phyloP scores from a whole-genome alignment of 2,113 vertebrate genomes.

The Esox niger region DNA sequence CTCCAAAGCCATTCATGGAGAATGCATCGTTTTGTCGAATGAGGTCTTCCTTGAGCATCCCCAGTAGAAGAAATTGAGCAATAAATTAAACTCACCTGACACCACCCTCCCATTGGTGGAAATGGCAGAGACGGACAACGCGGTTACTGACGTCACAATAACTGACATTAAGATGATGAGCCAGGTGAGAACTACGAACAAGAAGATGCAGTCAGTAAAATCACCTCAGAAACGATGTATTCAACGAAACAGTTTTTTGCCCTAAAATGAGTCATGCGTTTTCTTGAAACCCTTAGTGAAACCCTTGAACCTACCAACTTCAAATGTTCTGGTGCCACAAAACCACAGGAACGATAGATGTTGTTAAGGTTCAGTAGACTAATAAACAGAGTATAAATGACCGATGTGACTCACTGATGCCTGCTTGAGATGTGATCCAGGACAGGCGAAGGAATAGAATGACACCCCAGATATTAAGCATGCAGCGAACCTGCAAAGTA shows the following conservation, averaged over 20 bases:
- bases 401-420: slow-evolving; percentile 71
- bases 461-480: slow-evolving; percentile 76
- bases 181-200: slow-evolving; percentile 68
- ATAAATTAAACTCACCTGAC: slow-evolving; percentile 72
- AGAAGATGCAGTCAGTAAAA: background rate
- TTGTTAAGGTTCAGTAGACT: no score
- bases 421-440: slow-evolving; percentile 73
- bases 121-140: slow-evolving; percentile 74
- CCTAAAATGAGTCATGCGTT: no score
- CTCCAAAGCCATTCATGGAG: no score
- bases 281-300: no score
- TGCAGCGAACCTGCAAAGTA: slow-evolving; percentile 71
- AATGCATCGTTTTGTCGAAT: no score
- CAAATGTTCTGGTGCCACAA: no score
- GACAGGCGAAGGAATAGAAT: slow-evolving; percentile 71
- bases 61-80: no score
- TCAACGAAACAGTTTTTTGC: no score
- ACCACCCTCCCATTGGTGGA: slow-evolving; percentile 74
- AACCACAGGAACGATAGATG: no score
- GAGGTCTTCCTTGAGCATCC: no score
- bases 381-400: background rate
- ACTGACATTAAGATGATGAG: slow-evolving; percentile 72
- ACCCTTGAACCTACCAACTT: no score
- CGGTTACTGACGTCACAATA: slow-evolving; percentile 66
- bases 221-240: no score